phyloP scores from a whole-genome alignment of 1,140 invertebrate species.

The Diorhabda sublineata region DNA sequence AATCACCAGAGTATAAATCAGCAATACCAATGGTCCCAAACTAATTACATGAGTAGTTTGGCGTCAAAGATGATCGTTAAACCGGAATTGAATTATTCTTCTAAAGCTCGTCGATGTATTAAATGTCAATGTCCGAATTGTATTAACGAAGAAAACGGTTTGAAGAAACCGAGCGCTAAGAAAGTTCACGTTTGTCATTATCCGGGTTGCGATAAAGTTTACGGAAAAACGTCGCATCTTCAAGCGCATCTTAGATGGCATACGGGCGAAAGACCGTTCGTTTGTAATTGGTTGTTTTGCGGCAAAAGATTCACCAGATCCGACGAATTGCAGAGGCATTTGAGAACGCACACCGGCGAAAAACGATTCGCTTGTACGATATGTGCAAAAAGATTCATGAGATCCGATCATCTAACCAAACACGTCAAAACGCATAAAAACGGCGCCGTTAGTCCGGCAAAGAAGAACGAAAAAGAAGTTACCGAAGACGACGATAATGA shows the following conservation, averaged over 20 bases:
- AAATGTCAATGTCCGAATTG: slow-evolving; percentile 70
- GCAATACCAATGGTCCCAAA: slow-evolving; percentile 34
- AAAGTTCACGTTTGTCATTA: slow-evolving; percentile 87
- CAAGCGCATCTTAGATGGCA: slow-evolving; percentile 85
- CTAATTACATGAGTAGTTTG: slow-evolving; percentile 34
- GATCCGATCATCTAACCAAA: slow-evolving; percentile 81
- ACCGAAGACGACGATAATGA: slow-evolving; percentile 1
- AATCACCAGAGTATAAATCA: slow-evolving; percentile 34
- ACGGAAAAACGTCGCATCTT: slow-evolving; percentile 87
- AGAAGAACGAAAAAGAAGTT: slow-evolving; percentile 9
- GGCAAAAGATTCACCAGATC: slow-evolving; percentile 84
- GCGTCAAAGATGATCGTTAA: slow-evolving; percentile 36
- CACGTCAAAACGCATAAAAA: slow-evolving; percentile 78
- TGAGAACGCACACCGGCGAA: slow-evolving; percentile 77
- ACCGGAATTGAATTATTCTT: slow-evolving; percentile 33
- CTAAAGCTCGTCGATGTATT: slow-evolving; percentile 41
- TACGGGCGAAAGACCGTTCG: slow-evolving; percentile 70
- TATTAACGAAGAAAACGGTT: slow-evolving; percentile 60
- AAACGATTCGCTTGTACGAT: slow-evolving; percentile 72
- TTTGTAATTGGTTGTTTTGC: slow-evolving; percentile 78
- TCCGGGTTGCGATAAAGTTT: slow-evolving; percentile 85
- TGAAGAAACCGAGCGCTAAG: slow-evolving; percentile 60
- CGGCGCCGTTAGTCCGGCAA: slow-evolving; percentile 6
- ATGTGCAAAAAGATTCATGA: slow-evolving; percentile 75
- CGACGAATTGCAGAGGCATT: slow-evolving; percentile 81